Percentiles rank a stretch among this genome's conserved stretches.
These are phyloP conservation scores for Hymenochirus boettgeri DNA, from an alignment of 2,113 vertebrate genomes.

Conservation along the genomic window DNA sequence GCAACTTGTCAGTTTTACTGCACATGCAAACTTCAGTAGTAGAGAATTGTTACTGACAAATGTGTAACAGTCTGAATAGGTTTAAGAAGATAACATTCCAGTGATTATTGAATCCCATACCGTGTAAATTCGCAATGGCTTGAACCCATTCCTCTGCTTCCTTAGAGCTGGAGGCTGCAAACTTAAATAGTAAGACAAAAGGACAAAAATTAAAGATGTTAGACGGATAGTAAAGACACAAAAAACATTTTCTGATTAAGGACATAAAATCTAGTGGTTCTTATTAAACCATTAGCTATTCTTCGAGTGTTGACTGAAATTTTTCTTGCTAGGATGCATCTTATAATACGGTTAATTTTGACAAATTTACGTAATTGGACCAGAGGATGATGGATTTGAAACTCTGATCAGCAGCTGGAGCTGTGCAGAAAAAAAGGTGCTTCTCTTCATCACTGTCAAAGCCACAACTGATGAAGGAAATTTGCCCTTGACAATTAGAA, in stretches of 20 bases:
- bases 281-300: conserved; percentile 68
- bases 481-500: conserved; percentile 83
- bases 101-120: neutral
- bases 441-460: conserved; percentile 84
- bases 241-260: conserved; percentile 46
- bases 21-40: too few species aligned
- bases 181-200: too few species aligned
- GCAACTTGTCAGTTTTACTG: too few species aligned
- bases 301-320: conserved; percentile 70
- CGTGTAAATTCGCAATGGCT: conserved; percentile 31
- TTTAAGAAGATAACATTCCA: too few species aligned
- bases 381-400: conserved; percentile 80
- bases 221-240: too few species aligned
- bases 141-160: conserved; percentile 91
- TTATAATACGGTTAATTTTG: conserved; percentile 81
- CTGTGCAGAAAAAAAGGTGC: conserved; percentile 72
- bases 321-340: conserved; percentile 81
- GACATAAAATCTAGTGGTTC: conserved; percentile 46
- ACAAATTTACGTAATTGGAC: conserved; percentile 85
- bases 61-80: too few species aligned
- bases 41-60: too few species aligned
- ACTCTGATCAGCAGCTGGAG: conserved; percentile 80
- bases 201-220: too few species aligned
- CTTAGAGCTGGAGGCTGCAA: conserved; percentile 81
- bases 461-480: conserved; percentile 75